Evolutionary conservation across 2,888 invertebrate genomes (phyloP).

Genomic region (Agrypnus murinus): DNA sequence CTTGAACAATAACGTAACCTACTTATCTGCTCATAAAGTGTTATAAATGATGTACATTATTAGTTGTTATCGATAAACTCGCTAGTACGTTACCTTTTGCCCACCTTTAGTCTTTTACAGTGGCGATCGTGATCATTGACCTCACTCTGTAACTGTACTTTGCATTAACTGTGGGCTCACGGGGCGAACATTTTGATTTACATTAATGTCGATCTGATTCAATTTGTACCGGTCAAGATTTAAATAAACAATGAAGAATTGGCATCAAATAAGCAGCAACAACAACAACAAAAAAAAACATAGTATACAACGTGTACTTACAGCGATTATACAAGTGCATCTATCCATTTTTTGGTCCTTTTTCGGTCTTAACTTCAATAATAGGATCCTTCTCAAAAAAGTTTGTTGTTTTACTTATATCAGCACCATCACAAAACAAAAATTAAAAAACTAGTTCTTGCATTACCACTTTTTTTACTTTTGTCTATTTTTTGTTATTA

Average conservation of each 20-base stretch:
- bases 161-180: slow-evolving; percentile 63
- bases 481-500: not conserved
- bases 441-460: slow-evolving; percentile 8
- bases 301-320: slow-evolving; percentile 39
- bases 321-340: slow-evolving; percentile 37
- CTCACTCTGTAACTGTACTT: slow-evolving; percentile 67
- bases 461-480: slow-evolving; percentile 15
- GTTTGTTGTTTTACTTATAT: not conserved
- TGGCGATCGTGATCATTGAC: slow-evolving; percentile 67
- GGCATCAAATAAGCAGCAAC: too few species aligned
- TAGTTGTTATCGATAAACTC: slow-evolving; percentile 25
- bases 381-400: not conserved
- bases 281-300: not conserved
- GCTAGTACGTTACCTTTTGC: slow-evolving; percentile 49
- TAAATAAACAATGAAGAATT: too few species aligned
- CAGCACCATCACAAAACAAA: slow-evolving; percentile 33
- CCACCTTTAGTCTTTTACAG: slow-evolving; percentile 56
- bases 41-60: slow-evolving; percentile 19
- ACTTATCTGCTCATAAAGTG: slow-evolving; percentile 9
- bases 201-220: slow-evolving; percentile 27
- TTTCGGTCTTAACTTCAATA: not conserved
- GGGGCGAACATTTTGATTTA: slow-evolving; percentile 54
- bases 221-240: not conserved
- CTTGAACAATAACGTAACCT: not conserved
- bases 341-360: slow-evolving; percentile 35